Percentiles rank a stretch among this genome's conserved stretches.
Evolutionary conservation across 2,797 vertebrate genomes (phyloP).

Genomic region (Erethizon dorsatum): DNA sequence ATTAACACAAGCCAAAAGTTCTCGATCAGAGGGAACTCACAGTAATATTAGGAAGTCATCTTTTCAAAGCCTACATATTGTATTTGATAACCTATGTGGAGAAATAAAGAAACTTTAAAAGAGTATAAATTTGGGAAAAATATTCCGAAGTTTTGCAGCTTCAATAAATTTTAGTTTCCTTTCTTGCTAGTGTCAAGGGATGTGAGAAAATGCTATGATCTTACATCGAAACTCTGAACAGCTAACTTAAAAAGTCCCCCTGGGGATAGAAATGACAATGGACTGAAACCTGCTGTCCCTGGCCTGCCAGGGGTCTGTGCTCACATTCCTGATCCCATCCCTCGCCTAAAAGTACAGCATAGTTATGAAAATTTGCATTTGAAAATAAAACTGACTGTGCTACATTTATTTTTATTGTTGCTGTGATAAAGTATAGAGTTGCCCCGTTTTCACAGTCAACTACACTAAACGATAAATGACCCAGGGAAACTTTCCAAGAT

Average conservation of each 20-base stretch:
- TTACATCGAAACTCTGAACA: neutral
- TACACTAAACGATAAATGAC: constrained; percentile 24
- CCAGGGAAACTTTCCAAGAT: constrained; percentile 29
- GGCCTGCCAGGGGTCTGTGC: neutral
- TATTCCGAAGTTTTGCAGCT: constrained; percentile 37
- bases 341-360: neutral
- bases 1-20: neutral
- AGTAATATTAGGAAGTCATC: constrained; percentile 30
- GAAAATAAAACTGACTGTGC: neutral
- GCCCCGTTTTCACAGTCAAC: neutral
- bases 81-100: constrained; percentile 46
- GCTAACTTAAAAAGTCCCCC: neutral
- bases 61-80: neutral
- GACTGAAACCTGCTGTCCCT: neutral
- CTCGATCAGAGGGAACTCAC: neutral
- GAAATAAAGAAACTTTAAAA: constrained; percentile 62
- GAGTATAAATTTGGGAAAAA: constrained; percentile 13
- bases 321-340: neutral
- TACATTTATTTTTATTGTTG: constrained; percentile 30
- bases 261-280: neutral
- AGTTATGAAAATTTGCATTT: neutral
- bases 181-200: neutral
- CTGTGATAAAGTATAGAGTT: neutral
- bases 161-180: constrained; percentile 5
- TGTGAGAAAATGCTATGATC: constrained; percentile 34